Base-by-base conservation (phyloP, 2,797 vertebrate genomes). In the Australoheros facetus region DNA sequence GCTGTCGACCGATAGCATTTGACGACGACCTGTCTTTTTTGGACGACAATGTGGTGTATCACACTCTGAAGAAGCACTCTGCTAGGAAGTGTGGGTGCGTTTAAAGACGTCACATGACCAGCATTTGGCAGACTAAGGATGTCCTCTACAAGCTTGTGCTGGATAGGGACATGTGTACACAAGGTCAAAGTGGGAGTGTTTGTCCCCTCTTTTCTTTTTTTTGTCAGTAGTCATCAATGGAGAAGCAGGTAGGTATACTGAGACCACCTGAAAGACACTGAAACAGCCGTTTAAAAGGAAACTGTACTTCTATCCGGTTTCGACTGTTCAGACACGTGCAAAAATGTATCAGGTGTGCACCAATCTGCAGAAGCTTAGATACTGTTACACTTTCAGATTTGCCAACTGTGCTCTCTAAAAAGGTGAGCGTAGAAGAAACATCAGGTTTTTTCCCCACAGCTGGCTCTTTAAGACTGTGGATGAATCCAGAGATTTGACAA, bases 11-110 rank as follows among this genome's bases (percentile, higher is more conserved):
- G 19, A 96, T 96, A 34, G 96, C 97, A 7, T 99, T 98, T 3
- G 98, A 99, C 2, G 98, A 99, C 3, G 97, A 99, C 93, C 91
- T 99, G 77, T 99, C 98, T 0, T 99, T 99, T 94, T 89, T 99
- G 96, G 98, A 99, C 5, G 97, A 99, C 88, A 97, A 97, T 69
- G 93, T 99, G 86, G 97, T 95, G 94, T 99, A 99, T 92, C 98
- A 99, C 93, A 98, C 97, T 58, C 94, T 99, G 85, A 98, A 96
- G 93, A 98, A 99, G 96, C 98, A 99, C 96, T 99, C 98, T 87
- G 98, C 98, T 14, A 97, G 97, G 91, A 97, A 95, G 94, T 99
- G 98, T 87, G 98, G 95, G 88, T 99, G 98, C 7, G 94, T 99
- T 87, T 99, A 96, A 95, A 54, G 56, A 75, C 16, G 62, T 60